Percentiles rank a stretch among this genome's conserved stretches.
These are phyloP conservation scores for Saturnia pavonia DNA, from an alignment of 2,888 invertebrate genomes.

Conservation along the genomic window DNA sequence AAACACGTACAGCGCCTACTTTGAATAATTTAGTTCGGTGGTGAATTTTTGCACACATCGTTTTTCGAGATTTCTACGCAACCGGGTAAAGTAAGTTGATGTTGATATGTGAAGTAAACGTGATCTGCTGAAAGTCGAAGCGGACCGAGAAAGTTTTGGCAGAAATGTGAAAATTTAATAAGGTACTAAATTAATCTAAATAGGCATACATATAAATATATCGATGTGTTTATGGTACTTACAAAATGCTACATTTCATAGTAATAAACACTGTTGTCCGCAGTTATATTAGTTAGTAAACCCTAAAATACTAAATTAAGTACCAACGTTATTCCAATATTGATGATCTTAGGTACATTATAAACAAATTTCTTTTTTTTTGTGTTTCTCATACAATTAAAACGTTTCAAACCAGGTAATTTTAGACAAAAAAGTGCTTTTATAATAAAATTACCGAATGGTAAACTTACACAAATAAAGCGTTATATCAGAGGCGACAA, in stretches of 20 bases:
- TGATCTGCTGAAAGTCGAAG: slow-evolving; percentile 15
- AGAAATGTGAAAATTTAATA: slow-evolving; percentile 2
- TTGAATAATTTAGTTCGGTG: slow-evolving; percentile 18
- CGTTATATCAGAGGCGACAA: slow-evolving; percentile 46
- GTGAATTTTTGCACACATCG: slow-evolving; percentile 10
- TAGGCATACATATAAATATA: not conserved
- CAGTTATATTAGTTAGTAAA: not conserved
- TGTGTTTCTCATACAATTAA: not conserved
- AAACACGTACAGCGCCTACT: slow-evolving; percentile 13
- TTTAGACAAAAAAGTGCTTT: not conserved
- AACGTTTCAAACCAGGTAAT: not conserved
- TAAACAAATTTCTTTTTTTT: not conserved
- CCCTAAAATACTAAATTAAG: not conserved
- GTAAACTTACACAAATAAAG: slow-evolving; percentile 36
- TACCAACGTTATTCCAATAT: not conserved
- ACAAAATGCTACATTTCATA: not conserved
- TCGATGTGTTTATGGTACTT: not conserved
- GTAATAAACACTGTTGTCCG: not conserved
- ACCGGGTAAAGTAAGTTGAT: not conserved
- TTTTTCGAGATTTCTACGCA: slow-evolving; percentile 2
- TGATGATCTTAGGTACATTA: not conserved
- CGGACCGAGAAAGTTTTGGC: not conserved
- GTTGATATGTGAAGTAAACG: slow-evolving; percentile 18
- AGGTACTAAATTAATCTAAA: not conserved
- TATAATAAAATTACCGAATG: slow-evolving; percentile 20